Percentiles rank a stretch among this genome's conserved stretches.
Conservation (phyloP, 30 jellyfish, hydroid and myxozoan species). For the Chrysaora quinquecirrha region DNA sequence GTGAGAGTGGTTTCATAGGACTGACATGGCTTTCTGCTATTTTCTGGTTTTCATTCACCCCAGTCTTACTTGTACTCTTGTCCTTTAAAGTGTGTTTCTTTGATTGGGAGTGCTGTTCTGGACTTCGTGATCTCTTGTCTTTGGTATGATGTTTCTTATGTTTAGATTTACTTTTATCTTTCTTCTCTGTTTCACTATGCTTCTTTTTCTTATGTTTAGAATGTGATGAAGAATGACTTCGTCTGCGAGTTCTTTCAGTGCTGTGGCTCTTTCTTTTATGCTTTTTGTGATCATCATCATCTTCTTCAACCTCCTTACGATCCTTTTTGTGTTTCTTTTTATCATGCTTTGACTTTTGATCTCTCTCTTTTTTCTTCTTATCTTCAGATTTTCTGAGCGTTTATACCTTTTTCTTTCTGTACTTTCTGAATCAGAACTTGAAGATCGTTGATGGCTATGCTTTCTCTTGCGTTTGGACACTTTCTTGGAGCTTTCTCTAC, state of each 20-base stretch:
- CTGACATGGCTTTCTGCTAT: too few species aligned
- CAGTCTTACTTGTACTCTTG: too few species aligned
- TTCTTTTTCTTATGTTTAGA: background rate
- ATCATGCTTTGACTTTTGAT: too few species aligned
- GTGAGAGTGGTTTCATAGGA: too few species aligned
- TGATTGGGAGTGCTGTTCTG: background rate
- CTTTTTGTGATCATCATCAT: background rate
- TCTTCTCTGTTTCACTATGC: slow-evolving; percentile 14
- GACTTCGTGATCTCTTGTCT: slow-evolving; percentile 3
- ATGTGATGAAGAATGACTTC: background rate
- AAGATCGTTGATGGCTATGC: slow-evolving; percentile 42
- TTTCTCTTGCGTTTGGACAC: slow-evolving; percentile 17
- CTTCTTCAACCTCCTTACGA: background rate
- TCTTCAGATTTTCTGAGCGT: slow-evolving; percentile 36
- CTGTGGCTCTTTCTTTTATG: slow-evolving; percentile 28
- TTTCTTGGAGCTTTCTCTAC: too few species aligned
- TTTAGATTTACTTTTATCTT: background rate
- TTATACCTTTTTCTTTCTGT: slow-evolving; percentile 24
- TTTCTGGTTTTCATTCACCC: too few species aligned
- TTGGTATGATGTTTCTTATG: background rate
- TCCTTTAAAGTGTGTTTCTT: background rate
- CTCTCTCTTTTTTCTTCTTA: background rate
- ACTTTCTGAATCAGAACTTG: slow-evolving; percentile 42
- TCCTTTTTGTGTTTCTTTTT: slow-evolving; percentile 6
- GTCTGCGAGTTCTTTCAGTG: too few species aligned